Evolutionary conservation across 2,113 vertebrate species (phyloP), one percentile per base, ranked within the genome.

Genomic region (Misgurnus mizolepis): DNA sequence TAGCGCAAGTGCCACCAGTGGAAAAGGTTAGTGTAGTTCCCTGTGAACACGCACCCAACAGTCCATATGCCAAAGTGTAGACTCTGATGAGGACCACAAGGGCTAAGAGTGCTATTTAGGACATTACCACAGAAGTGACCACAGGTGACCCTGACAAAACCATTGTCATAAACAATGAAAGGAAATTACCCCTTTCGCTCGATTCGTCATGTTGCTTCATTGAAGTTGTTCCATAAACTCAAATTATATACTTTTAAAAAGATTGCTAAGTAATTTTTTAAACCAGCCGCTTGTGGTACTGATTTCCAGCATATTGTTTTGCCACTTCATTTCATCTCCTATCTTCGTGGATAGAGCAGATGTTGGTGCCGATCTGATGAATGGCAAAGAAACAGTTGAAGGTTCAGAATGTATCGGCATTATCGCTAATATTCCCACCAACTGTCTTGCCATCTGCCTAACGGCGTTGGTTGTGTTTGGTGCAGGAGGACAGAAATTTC

Each of bases 371-470:
- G 67, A 78, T 77, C 68, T 66, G 40, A 65, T 49, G 49, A 78
- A 82, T 58, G 75, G 18, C 64, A 74, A 67, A 67, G 69, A 78
- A 72, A 66, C 61, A 67, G 80, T 69, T 40, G 64, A 79, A 61
- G 64, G 40, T 64, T 81, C 67, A 60, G 64, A 83, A 84, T 83
- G 84, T 85, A 82, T 85, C 86, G 67, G 80, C 79, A 85, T 85
- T 84, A 40, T 86, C 81, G 74, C 85, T 73, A 80, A 89, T 87
- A 91, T 89, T 90, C 88, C 83, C 88, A 89, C 91, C 89, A 90
- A 91, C 90, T 91, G 90, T 82, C 88, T 86, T 4, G 80, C 91
- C 90, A 91, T 92, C 90, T 93, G 92, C 77, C 77, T 69, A 39
- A 34, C 67, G 5, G 55, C 66, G 65, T 56, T 61, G 34, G 62